Percentiles rank a stretch among this genome's conserved stretches.
Conservation (phyloP, 2,113 vertebrate genomes). For the Sorex araneus region DNA sequence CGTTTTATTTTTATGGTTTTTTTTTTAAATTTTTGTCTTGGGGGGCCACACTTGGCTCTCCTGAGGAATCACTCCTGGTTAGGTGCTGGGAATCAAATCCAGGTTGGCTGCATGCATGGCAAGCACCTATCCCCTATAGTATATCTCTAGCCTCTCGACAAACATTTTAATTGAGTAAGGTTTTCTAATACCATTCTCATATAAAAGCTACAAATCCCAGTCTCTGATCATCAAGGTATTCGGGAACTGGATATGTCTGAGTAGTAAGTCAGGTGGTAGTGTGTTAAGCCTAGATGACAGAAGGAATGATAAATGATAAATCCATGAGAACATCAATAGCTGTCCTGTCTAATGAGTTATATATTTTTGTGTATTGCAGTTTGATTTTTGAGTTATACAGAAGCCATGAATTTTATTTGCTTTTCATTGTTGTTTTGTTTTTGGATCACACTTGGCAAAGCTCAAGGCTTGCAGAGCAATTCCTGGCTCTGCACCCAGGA, state of each 20-base stretch:
- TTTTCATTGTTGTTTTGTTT: too few relatives aligned
- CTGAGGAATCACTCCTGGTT: too few relatives aligned
- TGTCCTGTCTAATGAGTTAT: not conserved
- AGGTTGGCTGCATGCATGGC: too few relatives aligned
- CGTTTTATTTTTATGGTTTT: too few relatives aligned
- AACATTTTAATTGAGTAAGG: conserved; percentile 15
- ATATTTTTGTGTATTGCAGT: not conserved
- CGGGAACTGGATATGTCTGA: conserved; percentile 20
- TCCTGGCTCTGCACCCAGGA: too few relatives aligned
- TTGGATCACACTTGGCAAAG: too few relatives aligned
- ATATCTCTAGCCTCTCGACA: not conserved
- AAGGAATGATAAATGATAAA: conserved; percentile 28
- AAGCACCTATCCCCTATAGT: too few relatives aligned
- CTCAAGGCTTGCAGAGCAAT: too few relatives aligned
- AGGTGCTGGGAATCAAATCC: too few relatives aligned
- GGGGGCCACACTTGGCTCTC: too few relatives aligned
- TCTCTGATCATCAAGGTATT: not conserved
- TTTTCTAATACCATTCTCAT: not conserved
- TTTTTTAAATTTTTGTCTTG: too few relatives aligned
- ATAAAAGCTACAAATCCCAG: not conserved
- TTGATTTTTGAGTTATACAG: not conserved
- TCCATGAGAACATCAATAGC: not conserved
- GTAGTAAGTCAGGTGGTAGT: not conserved
- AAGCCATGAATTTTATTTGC: not conserved
- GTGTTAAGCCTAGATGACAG: not conserved